Evolutionary conservation across 2,797 vertebrate species (phyloP).

Genomic region (Urocyon cinereoargenteus): DNA sequence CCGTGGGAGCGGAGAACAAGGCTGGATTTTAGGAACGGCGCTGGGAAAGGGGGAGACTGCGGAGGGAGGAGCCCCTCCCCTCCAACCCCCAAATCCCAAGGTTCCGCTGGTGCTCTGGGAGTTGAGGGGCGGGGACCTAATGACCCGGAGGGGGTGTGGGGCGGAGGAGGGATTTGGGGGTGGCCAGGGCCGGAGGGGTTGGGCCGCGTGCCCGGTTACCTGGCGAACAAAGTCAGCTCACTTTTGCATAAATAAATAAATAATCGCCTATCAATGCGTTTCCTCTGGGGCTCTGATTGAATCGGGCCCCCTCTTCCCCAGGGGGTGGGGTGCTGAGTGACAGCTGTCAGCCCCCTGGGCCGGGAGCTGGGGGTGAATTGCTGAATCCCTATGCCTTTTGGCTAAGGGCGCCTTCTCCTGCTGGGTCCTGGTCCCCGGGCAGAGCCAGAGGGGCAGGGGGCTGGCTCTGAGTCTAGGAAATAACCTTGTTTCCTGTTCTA

Average conservation of each 20-base stretch:
- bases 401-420: conserved; percentile 70
- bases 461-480: conserved; percentile 82
- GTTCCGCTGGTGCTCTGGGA: conserved; percentile 77
- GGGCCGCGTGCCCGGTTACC: conserved; percentile 83
- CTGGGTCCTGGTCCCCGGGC: conserved; percentile 75
- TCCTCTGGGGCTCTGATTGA: conserved; percentile 79
- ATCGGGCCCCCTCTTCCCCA: conserved; percentile 73
- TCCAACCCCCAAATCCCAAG: conserved; percentile 79
- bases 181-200: conserved; percentile 75
- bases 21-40: conserved; percentile 82
- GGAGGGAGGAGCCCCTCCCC: conserved; percentile 78
- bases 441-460: conserved; percentile 77
- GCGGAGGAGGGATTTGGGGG: conserved; percentile 76
- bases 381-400: conserved; percentile 70
- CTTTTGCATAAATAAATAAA: conserved; percentile 87
- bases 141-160: conserved; percentile 67
- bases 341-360: conserved; percentile 85
- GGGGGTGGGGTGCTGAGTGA: conserved; percentile 85
- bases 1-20: conserved; percentile 80
- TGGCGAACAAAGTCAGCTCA: conserved; percentile 84
- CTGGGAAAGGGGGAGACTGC: conserved; percentile 81
- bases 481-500: conserved; percentile 85
- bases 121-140: conserved; percentile 81
- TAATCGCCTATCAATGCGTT: conserved; percentile 80
- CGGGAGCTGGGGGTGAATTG: conserved; percentile 71